Percentiles rank a stretch among this genome's conserved stretches.
These are phyloP conservation scores for Bellardia bayeri DNA, from an alignment of 2,888 invertebrate species.

Conservation along the genomic window DNA sequence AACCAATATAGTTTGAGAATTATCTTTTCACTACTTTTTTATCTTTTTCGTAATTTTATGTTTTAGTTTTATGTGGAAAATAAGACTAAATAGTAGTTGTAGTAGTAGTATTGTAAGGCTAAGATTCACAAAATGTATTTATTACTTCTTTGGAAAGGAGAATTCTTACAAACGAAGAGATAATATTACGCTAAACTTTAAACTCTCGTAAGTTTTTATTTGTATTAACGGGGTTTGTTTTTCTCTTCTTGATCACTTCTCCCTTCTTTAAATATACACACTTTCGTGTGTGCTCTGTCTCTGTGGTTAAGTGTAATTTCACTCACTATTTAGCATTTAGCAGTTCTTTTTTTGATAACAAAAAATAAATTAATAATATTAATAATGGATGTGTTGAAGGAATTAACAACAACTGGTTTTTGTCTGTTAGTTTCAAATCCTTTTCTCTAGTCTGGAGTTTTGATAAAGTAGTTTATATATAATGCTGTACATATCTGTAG, in stretches of 20 bases:
- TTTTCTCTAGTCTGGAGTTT: slow-evolving; percentile 75
- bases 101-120: slow-evolving; percentile 20
- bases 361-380: slow-evolving; percentile 48
- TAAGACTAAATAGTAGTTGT: background rate
- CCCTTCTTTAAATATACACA: background rate
- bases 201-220: slow-evolving; percentile 3
- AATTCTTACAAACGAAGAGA: slow-evolving; percentile 19
- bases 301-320: slow-evolving; percentile 2
- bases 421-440: slow-evolving; percentile 73
- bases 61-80: background rate
- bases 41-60: background rate
- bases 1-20: slow-evolving; percentile 36
- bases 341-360: slow-evolving; percentile 44
- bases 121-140: slow-evolving; percentile 19
- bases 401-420: slow-evolving; percentile 37
- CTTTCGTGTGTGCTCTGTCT: slow-evolving; percentile 16
- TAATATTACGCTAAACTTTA: background rate
- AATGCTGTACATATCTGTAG: slow-evolving; percentile 74
- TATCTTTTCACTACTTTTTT: slow-evolving; percentile 16
- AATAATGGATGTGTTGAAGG: slow-evolving; percentile 48
- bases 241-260: slow-evolving; percentile 18
- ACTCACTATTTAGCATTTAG: slow-evolving; percentile 36
- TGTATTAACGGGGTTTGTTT: background rate
- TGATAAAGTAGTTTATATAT: slow-evolving; percentile 75
- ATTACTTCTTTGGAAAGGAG: background rate